phyloP scores from a whole-genome alignment of 2,888 invertebrate species.

The Melanostoma mellinum region DNA sequence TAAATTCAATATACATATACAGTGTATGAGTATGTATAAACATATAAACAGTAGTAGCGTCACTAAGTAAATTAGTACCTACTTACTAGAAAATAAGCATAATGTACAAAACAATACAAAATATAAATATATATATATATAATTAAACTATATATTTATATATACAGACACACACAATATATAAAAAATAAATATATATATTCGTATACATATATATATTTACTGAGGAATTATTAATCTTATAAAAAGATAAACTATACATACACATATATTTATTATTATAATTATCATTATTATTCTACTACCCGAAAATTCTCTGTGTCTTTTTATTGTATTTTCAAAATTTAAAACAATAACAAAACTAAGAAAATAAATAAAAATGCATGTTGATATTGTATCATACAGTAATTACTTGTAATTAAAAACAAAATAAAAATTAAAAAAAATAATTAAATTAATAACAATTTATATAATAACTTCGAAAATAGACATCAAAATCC shows the following conservation, averaged over 20 bases:
- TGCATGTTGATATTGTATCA: constrained; percentile 69
- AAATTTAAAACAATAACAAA: constrained; percentile 47
- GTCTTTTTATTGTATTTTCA: constrained; percentile 66
- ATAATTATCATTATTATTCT: constrained; percentile 77
- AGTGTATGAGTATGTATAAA: constrained; percentile 34
- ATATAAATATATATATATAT: constrained; percentile 15
- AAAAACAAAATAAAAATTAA: constrained; percentile 19
- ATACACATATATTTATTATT: constrained; percentile 46
- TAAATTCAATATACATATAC: constrained; percentile 59
- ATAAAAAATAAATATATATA: constrained; percentile 31
- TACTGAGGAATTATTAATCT: constrained; percentile 67
- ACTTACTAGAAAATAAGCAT: constrained; percentile 66
- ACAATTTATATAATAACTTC: constrained; percentile 33
- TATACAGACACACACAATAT: constrained; percentile 46
- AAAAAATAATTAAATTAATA: constrained; percentile 42
- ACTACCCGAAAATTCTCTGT: constrained; percentile 65
- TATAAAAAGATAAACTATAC: constrained; percentile 42
- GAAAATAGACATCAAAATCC: constrained; percentile 7
- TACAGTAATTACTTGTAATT: constrained; percentile 50
- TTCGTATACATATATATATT: constrained; percentile 65
- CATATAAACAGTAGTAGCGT: constrained; percentile 50
- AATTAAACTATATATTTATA: constrained; percentile 42
- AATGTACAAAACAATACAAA: constrained; percentile 69
- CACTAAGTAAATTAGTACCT: constrained; percentile 66
- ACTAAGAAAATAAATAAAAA: constrained; percentile 38